These are phyloP conservation scores for Oceanodroma tethys DNA, from an alignment of 2,113 vertebrate genomes.

Conservation along the genomic window DNA sequence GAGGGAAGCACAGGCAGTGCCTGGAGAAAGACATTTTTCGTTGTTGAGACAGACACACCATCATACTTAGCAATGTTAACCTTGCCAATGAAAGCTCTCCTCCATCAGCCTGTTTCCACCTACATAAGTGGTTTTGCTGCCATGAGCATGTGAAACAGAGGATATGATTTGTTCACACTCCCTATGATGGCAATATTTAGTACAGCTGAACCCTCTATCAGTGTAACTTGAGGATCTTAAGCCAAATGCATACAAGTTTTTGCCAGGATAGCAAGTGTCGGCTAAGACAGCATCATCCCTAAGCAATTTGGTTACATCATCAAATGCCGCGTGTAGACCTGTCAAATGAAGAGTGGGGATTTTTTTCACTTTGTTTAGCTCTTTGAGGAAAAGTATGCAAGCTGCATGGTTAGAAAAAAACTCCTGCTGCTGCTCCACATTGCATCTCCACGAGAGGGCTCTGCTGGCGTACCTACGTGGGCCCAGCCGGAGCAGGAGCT, in stretches of 20 bases:
- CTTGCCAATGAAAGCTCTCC: background rate
- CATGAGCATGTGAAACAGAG: background rate
- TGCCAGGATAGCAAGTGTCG: background rate
- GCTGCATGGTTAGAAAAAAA: background rate
- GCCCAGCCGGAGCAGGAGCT: fast-evolving
- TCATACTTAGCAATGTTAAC: background rate
- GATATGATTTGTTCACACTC: background rate
- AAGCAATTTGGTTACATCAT: background rate
- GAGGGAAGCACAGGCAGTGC: background rate
- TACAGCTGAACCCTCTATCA: background rate
- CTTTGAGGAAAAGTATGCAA: background rate
- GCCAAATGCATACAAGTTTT: background rate
- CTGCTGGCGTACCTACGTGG: background rate
- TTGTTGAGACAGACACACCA: background rate
- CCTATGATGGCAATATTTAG: background rate
- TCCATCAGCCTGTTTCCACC: background rate
- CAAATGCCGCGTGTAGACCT: background rate
- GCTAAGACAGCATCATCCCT: background rate
- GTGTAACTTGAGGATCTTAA: background rate
- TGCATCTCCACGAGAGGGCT: slow-evolving; percentile 54
- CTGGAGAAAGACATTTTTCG: background rate
- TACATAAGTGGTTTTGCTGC: background rate
- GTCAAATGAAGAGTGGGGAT: background rate
- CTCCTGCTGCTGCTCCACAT: background rate
- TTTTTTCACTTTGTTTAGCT: background rate